Conservation (phyloP, 2,113 vertebrate species). For the Galbula dea region DNA sequence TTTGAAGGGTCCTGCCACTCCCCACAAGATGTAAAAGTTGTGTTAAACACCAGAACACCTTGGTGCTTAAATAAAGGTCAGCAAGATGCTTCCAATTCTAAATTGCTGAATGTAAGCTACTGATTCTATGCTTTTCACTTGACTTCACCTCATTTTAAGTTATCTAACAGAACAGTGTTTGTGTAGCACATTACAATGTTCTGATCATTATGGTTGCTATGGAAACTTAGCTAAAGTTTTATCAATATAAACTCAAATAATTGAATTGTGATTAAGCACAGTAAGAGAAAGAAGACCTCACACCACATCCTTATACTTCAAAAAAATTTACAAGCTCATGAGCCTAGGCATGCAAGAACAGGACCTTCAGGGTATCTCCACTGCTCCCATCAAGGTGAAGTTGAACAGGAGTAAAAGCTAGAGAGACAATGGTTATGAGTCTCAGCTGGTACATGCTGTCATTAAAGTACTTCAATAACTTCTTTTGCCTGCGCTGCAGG, state of each 20-base stretch:
- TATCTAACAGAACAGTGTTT: background rate
- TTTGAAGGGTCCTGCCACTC: background rate
- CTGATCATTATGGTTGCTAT: conserved; percentile 34
- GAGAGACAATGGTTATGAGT: background rate
- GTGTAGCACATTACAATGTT: background rate
- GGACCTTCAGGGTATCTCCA: background rate
- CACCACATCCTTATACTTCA: background rate
- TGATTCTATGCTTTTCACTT: background rate
- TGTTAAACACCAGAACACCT: background rate
- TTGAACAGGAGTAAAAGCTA: background rate
- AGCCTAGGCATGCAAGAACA: background rate
- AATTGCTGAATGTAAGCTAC: background rate
- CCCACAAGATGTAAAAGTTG: background rate
- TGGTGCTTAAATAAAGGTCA: background rate
- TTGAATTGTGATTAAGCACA: conserved; percentile 10
- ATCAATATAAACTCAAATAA: conserved; percentile 39
- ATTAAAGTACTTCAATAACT: background rate
- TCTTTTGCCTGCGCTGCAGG: background rate
- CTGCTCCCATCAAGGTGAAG: background rate
- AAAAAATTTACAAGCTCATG: background rate
- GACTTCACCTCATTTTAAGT: background rate
- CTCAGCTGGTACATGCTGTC: rapidly evolving
- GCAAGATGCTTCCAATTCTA: background rate
- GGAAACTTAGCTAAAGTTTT: conserved; percentile 30
- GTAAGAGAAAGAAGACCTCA: background rate